Evolutionary conservation across 2,797 vertebrate species (phyloP).

Genomic region (Enteromius thamalakanensis): DNA sequence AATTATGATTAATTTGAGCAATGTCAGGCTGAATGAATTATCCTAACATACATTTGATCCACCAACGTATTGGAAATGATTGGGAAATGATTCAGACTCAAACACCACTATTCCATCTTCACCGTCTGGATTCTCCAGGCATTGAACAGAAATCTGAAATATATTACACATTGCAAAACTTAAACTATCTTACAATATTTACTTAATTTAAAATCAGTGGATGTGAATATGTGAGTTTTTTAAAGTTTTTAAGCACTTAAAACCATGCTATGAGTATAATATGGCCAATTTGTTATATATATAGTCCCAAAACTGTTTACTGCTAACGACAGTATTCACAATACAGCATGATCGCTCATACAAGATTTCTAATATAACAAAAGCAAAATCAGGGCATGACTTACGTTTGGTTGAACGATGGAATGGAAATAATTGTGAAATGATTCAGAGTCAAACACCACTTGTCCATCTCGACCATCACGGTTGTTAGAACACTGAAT

Average conservation of each 20-base stretch:
- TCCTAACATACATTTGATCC: neutral
- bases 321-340: neutral
- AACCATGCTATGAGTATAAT: neutral
- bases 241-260: neutral
- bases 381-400: neutral
- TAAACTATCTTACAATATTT: neutral
- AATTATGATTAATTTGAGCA: neutral
- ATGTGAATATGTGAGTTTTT: neutral
- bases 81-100: neutral
- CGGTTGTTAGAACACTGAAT: slow-evolving; percentile 4
- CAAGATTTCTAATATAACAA: neutral
- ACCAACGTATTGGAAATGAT: neutral
- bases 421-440: neutral
- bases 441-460: slow-evolving; percentile 6
- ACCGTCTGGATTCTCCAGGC: slow-evolving; percentile 1
- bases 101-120: slow-evolving; percentile 1
- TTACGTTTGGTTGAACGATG: neutral
- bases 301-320: neutral
- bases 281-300: neutral
- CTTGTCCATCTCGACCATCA: neutral
- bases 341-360: neutral
- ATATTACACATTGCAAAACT: neutral
- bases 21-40: neutral
- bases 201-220: neutral
- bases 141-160: neutral